phyloP scores from a whole-genome alignment of 2,797 vertebrate genomes.

The Crocidura indochinensis region DNA sequence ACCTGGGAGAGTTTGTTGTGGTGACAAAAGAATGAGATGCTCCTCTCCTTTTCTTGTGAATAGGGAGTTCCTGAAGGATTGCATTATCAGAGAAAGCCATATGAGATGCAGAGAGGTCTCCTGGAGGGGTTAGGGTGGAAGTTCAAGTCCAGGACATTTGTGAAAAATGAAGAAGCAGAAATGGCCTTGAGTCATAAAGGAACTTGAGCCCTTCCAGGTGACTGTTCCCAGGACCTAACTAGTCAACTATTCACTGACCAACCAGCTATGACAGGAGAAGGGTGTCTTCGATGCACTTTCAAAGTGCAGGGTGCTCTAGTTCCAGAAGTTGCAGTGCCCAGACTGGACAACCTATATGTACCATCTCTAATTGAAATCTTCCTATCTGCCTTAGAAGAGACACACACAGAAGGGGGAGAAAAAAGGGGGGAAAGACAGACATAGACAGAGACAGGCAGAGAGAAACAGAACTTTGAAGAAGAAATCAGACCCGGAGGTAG shows the following conservation, averaged over 20 bases:
- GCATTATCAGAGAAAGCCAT: not conserved
- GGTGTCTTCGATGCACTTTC: not conserved
- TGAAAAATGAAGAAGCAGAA: too few relatives aligned
- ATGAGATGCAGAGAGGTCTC: not conserved
- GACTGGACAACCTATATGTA: not conserved
- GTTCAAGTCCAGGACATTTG: not conserved
- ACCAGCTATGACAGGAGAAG: not conserved
- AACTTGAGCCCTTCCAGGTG: not conserved
- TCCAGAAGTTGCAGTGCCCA: not conserved
- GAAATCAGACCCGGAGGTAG: too few relatives aligned
- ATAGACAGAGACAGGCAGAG: too few relatives aligned
- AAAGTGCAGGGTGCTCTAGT: not conserved
- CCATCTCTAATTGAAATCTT: not conserved
- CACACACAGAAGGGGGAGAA: too few relatives aligned
- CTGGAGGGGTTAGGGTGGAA: not conserved
- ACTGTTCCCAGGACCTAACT: not conserved
- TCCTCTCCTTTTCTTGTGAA: not conserved
- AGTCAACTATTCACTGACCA: too few relatives aligned
- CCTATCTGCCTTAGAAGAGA: too few relatives aligned
- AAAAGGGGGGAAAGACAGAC: too few relatives aligned
- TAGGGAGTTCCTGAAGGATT: not conserved
- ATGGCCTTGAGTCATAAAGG: too few relatives aligned
- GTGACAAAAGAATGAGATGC: not conserved
- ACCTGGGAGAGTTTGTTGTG: slow-evolving; percentile 8
- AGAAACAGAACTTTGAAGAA: too few relatives aligned